Percentiles rank a stretch among this genome's conserved stretches.
Conservation (phyloP, 1,140 invertebrate species). For the Zophobas atratus region DNA sequence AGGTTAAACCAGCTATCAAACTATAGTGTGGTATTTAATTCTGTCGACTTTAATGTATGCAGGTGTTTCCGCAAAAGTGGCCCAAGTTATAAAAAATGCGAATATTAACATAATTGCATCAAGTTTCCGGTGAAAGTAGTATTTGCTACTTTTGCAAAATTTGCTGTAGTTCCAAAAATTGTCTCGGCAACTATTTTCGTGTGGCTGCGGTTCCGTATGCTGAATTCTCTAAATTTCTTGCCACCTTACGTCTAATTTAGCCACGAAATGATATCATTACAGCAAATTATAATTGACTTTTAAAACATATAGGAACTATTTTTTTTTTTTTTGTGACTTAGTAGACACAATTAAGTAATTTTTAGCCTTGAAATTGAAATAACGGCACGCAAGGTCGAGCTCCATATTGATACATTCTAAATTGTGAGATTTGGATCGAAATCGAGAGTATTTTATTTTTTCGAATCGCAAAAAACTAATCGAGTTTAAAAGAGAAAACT, state of each 20-base stretch:
- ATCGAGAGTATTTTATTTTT: constrained; percentile 6
- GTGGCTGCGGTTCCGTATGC: no score
- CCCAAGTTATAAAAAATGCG: no score
- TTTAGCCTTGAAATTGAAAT: constrained; percentile 31
- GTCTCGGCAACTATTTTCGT: no score
- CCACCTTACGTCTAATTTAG: no score
- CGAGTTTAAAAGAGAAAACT: not conserved
- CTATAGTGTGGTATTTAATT: no score
- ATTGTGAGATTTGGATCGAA: constrained; percentile 7
- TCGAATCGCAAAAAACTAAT: not conserved
- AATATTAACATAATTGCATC: constrained; percentile 5
- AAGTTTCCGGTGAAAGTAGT: constrained; percentile 27
- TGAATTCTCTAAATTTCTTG: no score
- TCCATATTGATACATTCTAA: constrained; percentile 32
- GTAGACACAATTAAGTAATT: constrained; percentile 36
- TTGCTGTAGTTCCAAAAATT: not conserved
- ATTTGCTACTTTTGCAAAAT: not conserved
- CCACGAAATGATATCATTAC: not conserved
- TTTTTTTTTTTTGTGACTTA: constrained; percentile 24
- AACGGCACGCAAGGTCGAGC: constrained; percentile 13
- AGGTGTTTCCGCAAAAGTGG: no score
- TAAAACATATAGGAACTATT: constrained; percentile 1
- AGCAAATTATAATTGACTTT: no score
- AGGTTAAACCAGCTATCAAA: no score
- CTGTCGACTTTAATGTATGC: no score